Evolutionary conservation across 1,140 invertebrate genomes (phyloP).

Genomic region (Lysiphlebus fabarum): DNA sequence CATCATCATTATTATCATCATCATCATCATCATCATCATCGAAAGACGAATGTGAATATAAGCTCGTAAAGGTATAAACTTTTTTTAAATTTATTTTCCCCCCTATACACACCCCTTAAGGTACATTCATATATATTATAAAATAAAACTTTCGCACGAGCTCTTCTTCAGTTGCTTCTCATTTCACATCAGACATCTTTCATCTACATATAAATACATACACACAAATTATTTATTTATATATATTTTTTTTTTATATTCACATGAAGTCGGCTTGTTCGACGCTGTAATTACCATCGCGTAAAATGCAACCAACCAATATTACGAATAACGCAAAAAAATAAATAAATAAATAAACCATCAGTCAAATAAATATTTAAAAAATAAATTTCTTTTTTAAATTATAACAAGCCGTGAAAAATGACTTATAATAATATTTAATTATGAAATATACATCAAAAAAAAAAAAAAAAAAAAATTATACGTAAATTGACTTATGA

Average conservation of each 20-base stretch:
- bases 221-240: neutral
- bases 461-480: too few relatives aligned
- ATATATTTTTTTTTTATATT: neutral
- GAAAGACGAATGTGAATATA: conserved; percentile 24
- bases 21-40: conserved; percentile 19
- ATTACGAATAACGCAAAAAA: neutral
- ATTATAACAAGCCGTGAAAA: too few relatives aligned
- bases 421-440: too few relatives aligned
- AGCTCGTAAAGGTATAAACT: conserved; percentile 21
- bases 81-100: neutral
- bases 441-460: too few relatives aligned
- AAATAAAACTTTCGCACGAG: conserved; percentile 7
- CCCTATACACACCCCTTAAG: too few relatives aligned
- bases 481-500: too few relatives aligned
- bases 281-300: conserved; percentile 15
- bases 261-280: conserved; percentile 7
- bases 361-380: neutral
- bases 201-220: neutral
- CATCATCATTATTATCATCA: conserved; percentile 2
- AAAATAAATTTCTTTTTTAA: too few relatives aligned
- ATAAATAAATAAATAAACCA: neutral
- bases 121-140: neutral
- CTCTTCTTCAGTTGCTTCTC: neutral
- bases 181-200: neutral
- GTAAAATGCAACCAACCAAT: conserved; percentile 16